These are phyloP conservation scores for Xylocopa sonorina DNA, from an alignment of 1,140 invertebrate genomes.

Conservation along the genomic window DNA sequence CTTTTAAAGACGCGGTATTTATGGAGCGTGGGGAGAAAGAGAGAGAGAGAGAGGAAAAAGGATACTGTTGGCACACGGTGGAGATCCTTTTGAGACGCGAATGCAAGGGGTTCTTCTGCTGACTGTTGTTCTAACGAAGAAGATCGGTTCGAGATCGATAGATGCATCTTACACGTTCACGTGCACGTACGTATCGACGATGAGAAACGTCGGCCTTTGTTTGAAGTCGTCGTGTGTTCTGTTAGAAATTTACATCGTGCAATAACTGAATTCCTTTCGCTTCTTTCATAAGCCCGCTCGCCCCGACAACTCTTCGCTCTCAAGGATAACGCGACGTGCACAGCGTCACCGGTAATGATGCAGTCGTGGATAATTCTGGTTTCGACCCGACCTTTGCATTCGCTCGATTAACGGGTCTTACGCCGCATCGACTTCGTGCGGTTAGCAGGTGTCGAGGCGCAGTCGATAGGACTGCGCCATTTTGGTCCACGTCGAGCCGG, in stretches of 20 bases:
- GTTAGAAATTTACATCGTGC: no score
- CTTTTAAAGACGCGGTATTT: background rate
- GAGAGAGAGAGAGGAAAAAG: background rate
- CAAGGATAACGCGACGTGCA: conserved; percentile 31
- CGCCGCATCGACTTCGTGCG: background rate
- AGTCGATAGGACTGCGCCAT: background rate
- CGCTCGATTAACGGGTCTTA: conserved; percentile 1
- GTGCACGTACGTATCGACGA: no score
- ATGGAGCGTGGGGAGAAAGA: background rate
- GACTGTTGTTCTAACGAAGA: background rate
- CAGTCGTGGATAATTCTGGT: background rate
- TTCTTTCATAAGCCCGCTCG: background rate
- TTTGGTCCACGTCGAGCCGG: background rate
- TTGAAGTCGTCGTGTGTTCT: no score
- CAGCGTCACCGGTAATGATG: background rate
- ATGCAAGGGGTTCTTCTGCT: background rate
- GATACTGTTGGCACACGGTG: background rate
- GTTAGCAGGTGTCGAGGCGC: conserved; percentile 23
- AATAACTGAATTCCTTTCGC: no score
- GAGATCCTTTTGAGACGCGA: background rate
- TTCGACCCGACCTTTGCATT: conserved; percentile 25
- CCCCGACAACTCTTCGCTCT: background rate
- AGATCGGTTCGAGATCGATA: no score
- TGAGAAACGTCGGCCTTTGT: no score
- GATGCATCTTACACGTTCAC: no score